Base-by-base conservation (phyloP, 1,140 invertebrate species). In the Drosophila nebulosa region DNA sequence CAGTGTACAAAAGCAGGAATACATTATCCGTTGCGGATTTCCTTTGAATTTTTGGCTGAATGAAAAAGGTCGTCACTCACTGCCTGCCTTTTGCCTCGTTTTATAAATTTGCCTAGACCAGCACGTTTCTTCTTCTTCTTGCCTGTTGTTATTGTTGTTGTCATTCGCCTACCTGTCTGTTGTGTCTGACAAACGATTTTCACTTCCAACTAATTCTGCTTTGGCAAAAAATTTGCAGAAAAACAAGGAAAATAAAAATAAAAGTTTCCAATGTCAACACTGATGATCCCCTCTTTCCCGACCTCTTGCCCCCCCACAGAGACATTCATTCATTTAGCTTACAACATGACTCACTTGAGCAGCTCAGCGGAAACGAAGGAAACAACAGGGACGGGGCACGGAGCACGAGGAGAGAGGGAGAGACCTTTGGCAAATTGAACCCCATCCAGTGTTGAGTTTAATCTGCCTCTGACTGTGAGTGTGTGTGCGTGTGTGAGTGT, bases 231-330 rank as follows among this genome's bases (percentile, higher is more conserved):
- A 78, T 59, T 52, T 73, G 63, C 68, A 78, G 74, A 68, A 80
- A 80, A 71, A 50, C 67, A 68, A 76, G 72, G n/a, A 39, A 42
- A 39, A 21, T 42, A 24, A 51, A 70, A 76, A 77, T 79, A 79
- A 74, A 78, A 74, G 74, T 59, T 85, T 80, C 80, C 80, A 84
- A 80, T 84, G 80, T 84, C 80, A 84, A 80, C 68, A 68, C 51
- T 64, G 77, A 86, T 84, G 46, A 21, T 12, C 4, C 10, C 7
- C 24, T 14, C 6, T 21, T n/a, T n/a, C n/a, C n/a, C n/a, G n/a
- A n/a, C 14, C 39, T n/a, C 18, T 46, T 14, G n/a, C 14, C 0
- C 16, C 14, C 26, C 5, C 7, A 27, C 7, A n/a, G n/a, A n/a
- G 35, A 1, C 6, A 18, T 42, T 42, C 80, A 79, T 84, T 79